Base-by-base conservation (phyloP, 2,888 invertebrate genomes). In the Agrochola litura region DNA sequence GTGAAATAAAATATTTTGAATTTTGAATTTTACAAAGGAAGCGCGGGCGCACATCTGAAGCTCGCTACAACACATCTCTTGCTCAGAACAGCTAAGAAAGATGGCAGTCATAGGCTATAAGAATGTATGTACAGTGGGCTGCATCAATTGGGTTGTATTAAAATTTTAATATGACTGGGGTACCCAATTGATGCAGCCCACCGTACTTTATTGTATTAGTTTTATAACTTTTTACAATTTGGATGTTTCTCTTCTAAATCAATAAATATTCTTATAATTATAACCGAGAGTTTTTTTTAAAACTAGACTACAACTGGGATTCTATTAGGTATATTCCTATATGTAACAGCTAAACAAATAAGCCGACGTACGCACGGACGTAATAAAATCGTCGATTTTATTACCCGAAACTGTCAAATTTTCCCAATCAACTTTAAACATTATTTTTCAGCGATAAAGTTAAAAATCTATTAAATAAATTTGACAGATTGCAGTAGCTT, bases 101-200 rank as follows among this genome's bases (percentile, higher is more conserved):
- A 14, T 43, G 58, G n/a, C 19, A 52, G 16, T 54, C 37, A 49
- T 72, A 72, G 25, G 22, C n/a, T 41, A 8, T 74, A 74, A 73
- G 22, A 73, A 52, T 49, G 22, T 0, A 69, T n/a, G 16, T 58
- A 66, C n/a, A n/a, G n/a, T n/a, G n/a, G n/a, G n/a, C n/a, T n/a
- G n/a, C n/a, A n/a, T n/a, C n/a, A n/a, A n/a, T n/a, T n/a, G n/a
- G n/a, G n/a, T n/a, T n/a, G n/a, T n/a, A n/a, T n/a, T n/a, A n/a
- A n/a, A n/a, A n/a, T n/a, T n/a, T n/a, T n/a, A n/a, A n/a, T n/a
- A n/a, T n/a, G n/a, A n/a, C n/a, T n/a, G n/a, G n/a, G n/a, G n/a
- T n/a, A n/a, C n/a, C n/a, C n/a, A n/a, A n/a, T n/a, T n/a, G n/a
- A n/a, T n/a, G n/a, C n/a, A n/a, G n/a, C n/a, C n/a, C n/a, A n/a